These are phyloP conservation scores for Phymatocera aterrima DNA, from an alignment of 2,888 invertebrate species.

Conservation along the genomic window DNA sequence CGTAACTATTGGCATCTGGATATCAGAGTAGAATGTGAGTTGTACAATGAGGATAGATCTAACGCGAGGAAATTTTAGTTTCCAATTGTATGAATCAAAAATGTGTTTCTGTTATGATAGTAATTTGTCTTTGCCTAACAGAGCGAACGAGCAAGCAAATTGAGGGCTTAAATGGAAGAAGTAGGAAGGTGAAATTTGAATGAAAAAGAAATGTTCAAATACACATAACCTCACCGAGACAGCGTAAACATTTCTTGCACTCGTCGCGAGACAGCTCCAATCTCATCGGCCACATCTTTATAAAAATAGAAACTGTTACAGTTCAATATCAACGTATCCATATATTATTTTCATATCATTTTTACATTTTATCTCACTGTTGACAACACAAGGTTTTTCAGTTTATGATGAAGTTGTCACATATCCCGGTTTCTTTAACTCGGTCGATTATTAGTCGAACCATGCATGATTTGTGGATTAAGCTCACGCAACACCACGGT, in stretches of 20 bases:
- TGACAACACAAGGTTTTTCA: conserved; percentile 38
- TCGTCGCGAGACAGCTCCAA: conserved; percentile 92
- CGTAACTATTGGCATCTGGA: neutral
- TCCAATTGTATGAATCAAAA: neutral
- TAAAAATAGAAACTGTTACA: conserved; percentile 6
- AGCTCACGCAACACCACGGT: too few relatives aligned
- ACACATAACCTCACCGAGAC: conserved; percentile 82
- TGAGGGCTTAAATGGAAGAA: neutral
- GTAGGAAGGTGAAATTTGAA: conserved; percentile 40
- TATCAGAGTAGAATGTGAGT: neutral
- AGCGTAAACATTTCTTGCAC: conserved; percentile 90
- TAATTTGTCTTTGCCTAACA: neutral
- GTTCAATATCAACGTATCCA: neutral
- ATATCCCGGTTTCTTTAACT: neutral
- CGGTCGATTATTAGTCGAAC: conserved; percentile 33
- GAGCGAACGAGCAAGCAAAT: neutral
- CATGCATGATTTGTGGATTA: too few relatives aligned
- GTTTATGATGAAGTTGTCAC: conserved; percentile 44
- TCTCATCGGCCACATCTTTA: conserved; percentile 81
- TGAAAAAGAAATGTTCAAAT: conserved; percentile 29
- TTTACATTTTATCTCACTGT: conserved; percentile 12
- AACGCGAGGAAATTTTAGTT: neutral
- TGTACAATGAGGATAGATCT: neutral
- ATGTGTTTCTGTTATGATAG: neutral
- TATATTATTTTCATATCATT: conserved; percentile 19